These are phyloP conservation scores for Protaetia brevitarsis DNA, from an alignment of 1,140 invertebrate species.

Conservation along the genomic window DNA sequence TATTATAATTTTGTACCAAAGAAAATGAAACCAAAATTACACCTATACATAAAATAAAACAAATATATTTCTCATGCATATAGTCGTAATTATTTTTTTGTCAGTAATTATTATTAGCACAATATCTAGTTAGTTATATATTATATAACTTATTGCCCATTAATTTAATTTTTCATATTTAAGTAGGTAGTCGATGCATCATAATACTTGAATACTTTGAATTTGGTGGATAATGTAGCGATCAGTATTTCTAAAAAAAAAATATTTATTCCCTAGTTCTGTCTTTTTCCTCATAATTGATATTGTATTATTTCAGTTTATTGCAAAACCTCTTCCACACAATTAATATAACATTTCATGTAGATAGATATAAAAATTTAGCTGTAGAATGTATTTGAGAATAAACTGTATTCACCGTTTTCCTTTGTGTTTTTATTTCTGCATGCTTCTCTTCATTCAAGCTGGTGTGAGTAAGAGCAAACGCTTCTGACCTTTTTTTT, in stretches of 20 bases:
- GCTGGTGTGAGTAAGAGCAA: neutral
- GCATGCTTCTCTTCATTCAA: neutral
- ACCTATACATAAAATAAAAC: no score
- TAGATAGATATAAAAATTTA: slow-evolving; percentile 23
- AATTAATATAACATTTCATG: slow-evolving; percentile 23
- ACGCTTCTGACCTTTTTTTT: no score
- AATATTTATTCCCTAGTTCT: neutral
- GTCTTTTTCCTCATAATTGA: neutral
- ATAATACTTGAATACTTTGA: neutral
- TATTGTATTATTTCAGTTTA: neutral
- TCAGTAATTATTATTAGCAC: neutral
- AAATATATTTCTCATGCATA: no score
- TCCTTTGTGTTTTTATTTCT: neutral
- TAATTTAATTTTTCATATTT: neutral
- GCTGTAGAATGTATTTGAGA: slow-evolving; percentile 24
- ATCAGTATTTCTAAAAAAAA: neutral
- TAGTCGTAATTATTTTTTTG: no score
- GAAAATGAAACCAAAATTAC: no score
- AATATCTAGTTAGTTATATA: neutral
- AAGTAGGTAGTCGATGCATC: neutral
- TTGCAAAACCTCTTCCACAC: neutral
- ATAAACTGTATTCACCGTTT: slow-evolving; percentile 3
- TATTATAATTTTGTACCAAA: no score
- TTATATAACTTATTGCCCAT: neutral
- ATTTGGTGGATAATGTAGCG: neutral